Percentiles rank a stretch among this genome's conserved stretches.
Conservation (phyloP, 2,113 vertebrate species). For the Macrotus californicus region DNA sequence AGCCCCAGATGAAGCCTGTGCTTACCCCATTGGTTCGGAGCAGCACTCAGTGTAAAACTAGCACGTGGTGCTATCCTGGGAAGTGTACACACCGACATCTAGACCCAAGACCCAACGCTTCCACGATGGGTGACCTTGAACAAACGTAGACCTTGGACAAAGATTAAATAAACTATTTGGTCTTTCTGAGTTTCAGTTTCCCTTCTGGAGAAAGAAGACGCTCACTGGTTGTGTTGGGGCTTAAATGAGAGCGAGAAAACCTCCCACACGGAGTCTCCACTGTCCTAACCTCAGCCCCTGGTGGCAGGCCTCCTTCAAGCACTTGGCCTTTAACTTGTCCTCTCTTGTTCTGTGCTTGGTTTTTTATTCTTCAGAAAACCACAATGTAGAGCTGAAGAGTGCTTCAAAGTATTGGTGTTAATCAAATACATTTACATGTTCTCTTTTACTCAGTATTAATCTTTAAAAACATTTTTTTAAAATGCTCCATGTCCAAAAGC, state of each 20-base stretch:
- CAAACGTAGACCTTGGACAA: background rate
- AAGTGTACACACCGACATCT: background rate
- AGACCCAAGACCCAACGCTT: background rate
- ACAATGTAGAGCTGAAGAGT: background rate
- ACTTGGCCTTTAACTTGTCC: background rate
- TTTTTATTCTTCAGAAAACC: conserved; percentile 8
- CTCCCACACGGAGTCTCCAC: too few relatives aligned
- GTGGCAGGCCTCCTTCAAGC: background rate
- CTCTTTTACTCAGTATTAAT: background rate
- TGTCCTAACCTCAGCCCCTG: too few relatives aligned
- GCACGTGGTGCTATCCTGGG: background rate
- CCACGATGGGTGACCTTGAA: background rate
- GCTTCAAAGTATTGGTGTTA: background rate
- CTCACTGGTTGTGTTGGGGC: background rate
- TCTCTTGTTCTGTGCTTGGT: background rate
- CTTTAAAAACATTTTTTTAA: background rate
- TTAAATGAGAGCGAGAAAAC: background rate
- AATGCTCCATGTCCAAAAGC: background rate
- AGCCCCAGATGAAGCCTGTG: background rate
- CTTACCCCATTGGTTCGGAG: background rate
- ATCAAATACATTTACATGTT: background rate
- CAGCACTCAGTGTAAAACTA: background rate
- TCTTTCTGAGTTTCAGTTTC: background rate
- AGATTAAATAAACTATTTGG: background rate
- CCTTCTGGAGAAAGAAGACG: background rate